phyloP scores from a whole-genome alignment of 2,113 vertebrate species.

The Taxidea taxus region DNA sequence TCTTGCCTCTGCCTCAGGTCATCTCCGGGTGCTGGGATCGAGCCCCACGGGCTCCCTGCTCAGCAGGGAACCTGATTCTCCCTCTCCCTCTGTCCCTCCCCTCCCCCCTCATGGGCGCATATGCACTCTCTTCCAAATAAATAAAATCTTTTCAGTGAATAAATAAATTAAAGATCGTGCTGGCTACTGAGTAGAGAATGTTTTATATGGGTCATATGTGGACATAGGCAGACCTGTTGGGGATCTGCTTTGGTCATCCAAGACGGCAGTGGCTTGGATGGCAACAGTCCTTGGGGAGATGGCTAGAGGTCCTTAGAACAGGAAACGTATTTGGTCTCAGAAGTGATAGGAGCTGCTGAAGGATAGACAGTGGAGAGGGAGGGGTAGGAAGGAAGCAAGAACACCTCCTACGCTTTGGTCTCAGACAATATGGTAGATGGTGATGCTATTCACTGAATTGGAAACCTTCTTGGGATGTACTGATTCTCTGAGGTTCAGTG shows the following conservation, averaged over 20 bases:
- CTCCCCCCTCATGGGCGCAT: background rate
- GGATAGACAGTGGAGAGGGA: background rate
- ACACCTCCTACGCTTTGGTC: background rate
- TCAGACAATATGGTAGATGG: background rate
- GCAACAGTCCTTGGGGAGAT: background rate
- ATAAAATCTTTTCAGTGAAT: background rate
- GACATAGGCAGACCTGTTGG: background rate
- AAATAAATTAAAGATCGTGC: background rate
- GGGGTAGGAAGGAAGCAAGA: background rate
- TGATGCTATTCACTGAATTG: background rate
- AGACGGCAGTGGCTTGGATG: background rate
- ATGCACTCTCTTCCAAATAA: background rate
- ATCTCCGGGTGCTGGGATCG: no score
- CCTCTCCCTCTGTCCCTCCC: background rate
- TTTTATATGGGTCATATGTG: background rate
- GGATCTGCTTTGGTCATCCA: background rate
- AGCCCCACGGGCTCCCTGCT: background rate
- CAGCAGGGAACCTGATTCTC: background rate
- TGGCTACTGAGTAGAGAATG: background rate
- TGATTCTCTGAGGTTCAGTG: background rate
- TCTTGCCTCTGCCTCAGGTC: background rate
- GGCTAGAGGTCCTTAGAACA: background rate
- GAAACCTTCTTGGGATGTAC: background rate
- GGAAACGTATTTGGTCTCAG: background rate
- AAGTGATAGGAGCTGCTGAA: background rate